phyloP scores from a whole-genome alignment of 2,113 vertebrate genomes.

The Hippocampus guttulatus region DNA sequence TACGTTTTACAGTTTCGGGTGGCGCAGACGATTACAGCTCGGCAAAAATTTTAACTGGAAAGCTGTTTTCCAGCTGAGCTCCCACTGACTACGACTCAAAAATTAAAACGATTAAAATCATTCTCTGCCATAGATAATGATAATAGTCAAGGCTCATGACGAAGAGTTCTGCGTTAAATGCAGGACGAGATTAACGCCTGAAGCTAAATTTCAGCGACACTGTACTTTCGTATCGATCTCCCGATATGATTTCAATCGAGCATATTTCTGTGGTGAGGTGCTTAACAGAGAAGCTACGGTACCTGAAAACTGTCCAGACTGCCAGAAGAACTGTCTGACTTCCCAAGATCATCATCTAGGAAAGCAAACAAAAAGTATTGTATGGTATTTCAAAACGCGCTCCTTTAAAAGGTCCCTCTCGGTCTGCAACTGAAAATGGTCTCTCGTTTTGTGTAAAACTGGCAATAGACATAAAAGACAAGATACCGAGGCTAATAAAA shows the following conservation, averaged over 20 bases:
- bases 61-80: conserved; percentile 36
- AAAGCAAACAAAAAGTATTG: conserved; percentile 29
- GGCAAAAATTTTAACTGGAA: conserved; percentile 26
- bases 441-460: neutral
- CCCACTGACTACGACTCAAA: conserved; percentile 3
- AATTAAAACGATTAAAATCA: conserved; percentile 16
- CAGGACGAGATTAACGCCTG: conserved; percentile 18
- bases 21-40: conserved; percentile 26
- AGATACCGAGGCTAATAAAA: neutral
- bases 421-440: neutral
- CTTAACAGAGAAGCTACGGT: neutral
- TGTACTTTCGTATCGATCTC: neutral
- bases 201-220: conserved; percentile 20
- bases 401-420: neutral
- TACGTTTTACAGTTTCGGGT: conserved; percentile 43
- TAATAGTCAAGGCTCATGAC: neutral
- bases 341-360: conserved; percentile 90
- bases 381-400: neutral
- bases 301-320: conserved; percentile 91
- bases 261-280: neutral
- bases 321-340: conserved; percentile 84
- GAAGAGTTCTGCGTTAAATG: conserved; percentile 5
- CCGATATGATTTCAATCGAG: neutral
- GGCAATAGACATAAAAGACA: neutral
- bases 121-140: neutral